Conservation (phyloP, 2,888 invertebrate genomes). For the Chrysodeixis includens region DNA sequence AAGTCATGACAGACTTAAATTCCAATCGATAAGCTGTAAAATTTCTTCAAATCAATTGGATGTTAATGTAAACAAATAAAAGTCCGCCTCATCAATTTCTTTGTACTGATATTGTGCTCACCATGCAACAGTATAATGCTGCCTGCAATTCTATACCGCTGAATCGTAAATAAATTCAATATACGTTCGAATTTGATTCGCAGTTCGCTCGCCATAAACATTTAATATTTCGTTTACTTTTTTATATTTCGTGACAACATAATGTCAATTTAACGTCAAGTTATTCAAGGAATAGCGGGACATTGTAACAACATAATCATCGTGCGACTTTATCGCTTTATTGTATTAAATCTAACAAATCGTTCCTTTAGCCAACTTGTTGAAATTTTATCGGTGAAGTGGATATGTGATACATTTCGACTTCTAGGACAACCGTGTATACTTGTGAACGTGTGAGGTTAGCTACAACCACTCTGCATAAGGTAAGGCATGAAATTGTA, state of each 20-base stretch:
- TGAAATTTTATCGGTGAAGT: conserved; percentile 5
- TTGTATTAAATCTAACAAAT: neutral
- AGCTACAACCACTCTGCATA: neutral
- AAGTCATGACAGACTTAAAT: no score
- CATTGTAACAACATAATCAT: neutral
- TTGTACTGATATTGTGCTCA: neutral
- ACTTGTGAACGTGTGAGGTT: neutral
- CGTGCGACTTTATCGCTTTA: neutral
- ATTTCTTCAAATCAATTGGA: neutral
- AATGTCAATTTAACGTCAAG: conserved; percentile 28
- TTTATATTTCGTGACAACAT: conserved; percentile 18
- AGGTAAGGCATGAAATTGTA: neutral
- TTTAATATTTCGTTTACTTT: conserved; percentile 21
- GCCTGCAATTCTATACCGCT: conserved; percentile 2
- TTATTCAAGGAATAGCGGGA: neutral
- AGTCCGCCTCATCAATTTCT: neutral
- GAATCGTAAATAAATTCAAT: conserved; percentile 29
- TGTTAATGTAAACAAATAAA: neutral
- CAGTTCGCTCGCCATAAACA: conserved; percentile 30
- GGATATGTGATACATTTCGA: neutral
- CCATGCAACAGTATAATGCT: neutral
- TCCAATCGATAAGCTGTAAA: neutral
- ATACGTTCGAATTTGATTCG: conserved; percentile 23
- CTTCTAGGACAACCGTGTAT: neutral
- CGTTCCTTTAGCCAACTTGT: neutral